Evolutionary conservation across 2,888 invertebrate species (phyloP).

Genomic region (Polylopha cassiicola): DNA sequence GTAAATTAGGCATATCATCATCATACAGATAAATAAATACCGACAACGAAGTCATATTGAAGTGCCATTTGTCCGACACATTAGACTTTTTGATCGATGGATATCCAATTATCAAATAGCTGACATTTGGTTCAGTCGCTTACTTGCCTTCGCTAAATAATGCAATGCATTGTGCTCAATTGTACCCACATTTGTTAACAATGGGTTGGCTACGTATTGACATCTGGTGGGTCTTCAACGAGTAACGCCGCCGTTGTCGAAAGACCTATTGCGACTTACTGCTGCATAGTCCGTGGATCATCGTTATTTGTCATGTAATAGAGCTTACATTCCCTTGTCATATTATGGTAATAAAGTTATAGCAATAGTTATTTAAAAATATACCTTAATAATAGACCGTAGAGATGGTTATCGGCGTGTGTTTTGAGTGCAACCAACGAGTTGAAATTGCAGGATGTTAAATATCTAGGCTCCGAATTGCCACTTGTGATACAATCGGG

Average conservation of each 20-base stretch:
- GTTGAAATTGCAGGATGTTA: conserved; percentile 37
- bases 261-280: conserved; percentile 11
- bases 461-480: conserved; percentile 49
- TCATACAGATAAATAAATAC: too few relatives aligned
- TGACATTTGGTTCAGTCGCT: conserved; percentile 63
- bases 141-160: conserved; percentile 60
- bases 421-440: not conserved
- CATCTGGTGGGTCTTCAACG: conserved; percentile 57
- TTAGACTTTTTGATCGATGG: conserved; percentile 39
- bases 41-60: conserved; percentile 18
- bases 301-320: too few relatives aligned
- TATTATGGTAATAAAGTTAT: too few relatives aligned
- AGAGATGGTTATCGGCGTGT: not conserved
- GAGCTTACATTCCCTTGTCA: too few relatives aligned
- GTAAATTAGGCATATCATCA: too few relatives aligned
- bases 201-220: conserved; percentile 56
- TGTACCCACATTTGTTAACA: conserved; percentile 73
- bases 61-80: conserved; percentile 39
- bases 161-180: conserved; percentile 64
- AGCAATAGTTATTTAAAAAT: not conserved
- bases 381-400: not conserved
- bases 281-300: not conserved
- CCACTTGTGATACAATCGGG: conserved; percentile 57
- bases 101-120: conserved; percentile 65
- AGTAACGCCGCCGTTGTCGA: conserved; percentile 22